Conservation (phyloP, 92 coral and sea anemone genomes). For the Plumapathes pennacea region DNA sequence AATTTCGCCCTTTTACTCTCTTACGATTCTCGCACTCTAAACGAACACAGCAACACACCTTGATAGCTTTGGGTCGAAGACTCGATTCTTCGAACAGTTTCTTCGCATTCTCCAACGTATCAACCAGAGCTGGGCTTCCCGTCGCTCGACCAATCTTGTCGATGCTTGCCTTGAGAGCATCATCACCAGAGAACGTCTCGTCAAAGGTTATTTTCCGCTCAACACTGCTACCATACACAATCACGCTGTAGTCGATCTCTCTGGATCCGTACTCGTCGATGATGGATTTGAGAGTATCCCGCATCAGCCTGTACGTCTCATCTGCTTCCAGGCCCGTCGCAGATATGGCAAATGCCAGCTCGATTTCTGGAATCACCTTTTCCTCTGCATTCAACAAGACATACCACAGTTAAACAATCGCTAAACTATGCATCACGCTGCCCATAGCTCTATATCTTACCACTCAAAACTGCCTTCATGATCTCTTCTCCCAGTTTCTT, state of each 20-base stretch:
- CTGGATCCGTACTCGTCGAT: constrained; percentile 51
- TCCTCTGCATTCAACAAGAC: no score
- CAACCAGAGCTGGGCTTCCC: constrained; percentile 4
- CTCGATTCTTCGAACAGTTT: constrained; percentile 16
- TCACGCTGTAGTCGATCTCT: constrained; percentile 37
- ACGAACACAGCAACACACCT: no score
- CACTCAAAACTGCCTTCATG: constrained; percentile 49
- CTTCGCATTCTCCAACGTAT: constrained; percentile 16
- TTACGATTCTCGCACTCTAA: no score
- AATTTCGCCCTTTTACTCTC: no score
- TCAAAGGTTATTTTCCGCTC: background rate
- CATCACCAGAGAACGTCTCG: background rate
- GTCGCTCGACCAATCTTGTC: constrained; percentile 6
- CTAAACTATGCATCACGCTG: no score
- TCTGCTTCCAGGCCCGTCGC: constrained; percentile 56
- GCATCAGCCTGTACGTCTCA: constrained; percentile 48
- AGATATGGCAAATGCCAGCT: constrained; percentile 72
- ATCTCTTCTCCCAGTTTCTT: constrained; percentile 28
- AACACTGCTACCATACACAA: constrained; percentile 43
- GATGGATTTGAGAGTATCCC: constrained; percentile 45
- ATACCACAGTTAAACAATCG: no score
- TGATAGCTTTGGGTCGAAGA: no score
- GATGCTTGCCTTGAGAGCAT: constrained; percentile 1
- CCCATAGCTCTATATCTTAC: no score
- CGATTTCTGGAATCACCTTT: constrained; percentile 72